Evolutionary conservation across 2,113 vertebrate species (phyloP).

Genomic region (Trochalopteron elliotii): DNA sequence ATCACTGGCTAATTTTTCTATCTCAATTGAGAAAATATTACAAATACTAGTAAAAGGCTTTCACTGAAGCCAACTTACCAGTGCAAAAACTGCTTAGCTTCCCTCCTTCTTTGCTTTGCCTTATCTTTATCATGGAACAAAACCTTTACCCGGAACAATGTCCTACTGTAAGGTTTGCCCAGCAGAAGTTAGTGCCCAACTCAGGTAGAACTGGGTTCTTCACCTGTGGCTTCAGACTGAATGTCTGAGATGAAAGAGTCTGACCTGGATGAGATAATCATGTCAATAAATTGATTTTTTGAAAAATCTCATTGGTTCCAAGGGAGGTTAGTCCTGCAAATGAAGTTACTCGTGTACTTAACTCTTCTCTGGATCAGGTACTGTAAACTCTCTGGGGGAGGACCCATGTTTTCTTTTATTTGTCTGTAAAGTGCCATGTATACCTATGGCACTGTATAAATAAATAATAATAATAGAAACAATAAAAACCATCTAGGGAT

Average conservation of each 20-base stretch:
- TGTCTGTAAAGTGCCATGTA: conserved; percentile 62
- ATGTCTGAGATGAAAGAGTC: neutral
- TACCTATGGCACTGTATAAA: conserved; percentile 49
- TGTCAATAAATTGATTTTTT: neutral
- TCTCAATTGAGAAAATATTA: neutral
- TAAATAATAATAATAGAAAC: conserved; percentile 67
- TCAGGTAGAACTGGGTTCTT: neutral
- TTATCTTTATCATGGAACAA: neutral
- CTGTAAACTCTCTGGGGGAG: conserved; percentile 43
- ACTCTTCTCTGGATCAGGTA: neutral
- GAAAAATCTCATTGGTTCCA: neutral
- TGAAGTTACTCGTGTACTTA: neutral
- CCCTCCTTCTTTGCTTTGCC: neutral
- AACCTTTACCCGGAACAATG: neutral
- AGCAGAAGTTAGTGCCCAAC: fast-evolving
- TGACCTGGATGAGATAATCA: neutral
- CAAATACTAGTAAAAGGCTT: neutral
- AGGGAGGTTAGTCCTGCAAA: neutral
- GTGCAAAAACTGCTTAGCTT: neutral
- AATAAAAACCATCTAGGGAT: conserved; percentile 60
- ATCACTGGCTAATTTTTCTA: neutral
- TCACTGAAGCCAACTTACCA: neutral
- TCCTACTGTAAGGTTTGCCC: neutral
- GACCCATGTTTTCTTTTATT: conserved; percentile 46
- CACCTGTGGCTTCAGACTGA: neutral